A percentile compares a stretch with the other conserved stretches of the same genome.
phyloP scores from a whole-genome alignment of 1,140 invertebrate species.

The Diorhabda sublineata region DNA sequence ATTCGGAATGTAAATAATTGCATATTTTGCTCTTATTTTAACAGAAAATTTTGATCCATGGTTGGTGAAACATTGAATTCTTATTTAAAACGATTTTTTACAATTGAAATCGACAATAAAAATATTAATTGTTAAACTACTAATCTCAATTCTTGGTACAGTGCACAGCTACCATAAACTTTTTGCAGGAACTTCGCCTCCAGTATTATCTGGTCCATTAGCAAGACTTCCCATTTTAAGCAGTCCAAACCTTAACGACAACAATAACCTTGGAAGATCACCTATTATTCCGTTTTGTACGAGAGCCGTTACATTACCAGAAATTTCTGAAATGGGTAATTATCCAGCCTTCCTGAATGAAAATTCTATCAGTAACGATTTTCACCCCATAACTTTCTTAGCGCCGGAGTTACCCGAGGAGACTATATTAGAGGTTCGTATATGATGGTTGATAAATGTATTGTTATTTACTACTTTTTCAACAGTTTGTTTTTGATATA shows the following conservation, averaged over 20 bases:
- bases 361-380: constrained; percentile 46
- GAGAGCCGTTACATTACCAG: constrained; percentile 71
- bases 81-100: too few relatives aligned
- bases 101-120: too few relatives aligned
- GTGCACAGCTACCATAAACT: too few relatives aligned
- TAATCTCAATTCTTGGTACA: too few relatives aligned
- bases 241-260: constrained; percentile 52
- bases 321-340: constrained; percentile 64
- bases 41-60: too few relatives aligned
- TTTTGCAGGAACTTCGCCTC: constrained; percentile 62
- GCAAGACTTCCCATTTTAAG: constrained; percentile 57
- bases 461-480: not conserved
- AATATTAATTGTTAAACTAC: too few relatives aligned
- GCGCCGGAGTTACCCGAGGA: constrained; percentile 91
- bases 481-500: not conserved
- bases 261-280: constrained; percentile 52
- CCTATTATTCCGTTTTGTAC: constrained; percentile 64
- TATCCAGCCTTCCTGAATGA: constrained; percentile 56
- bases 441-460: constrained; percentile 31
- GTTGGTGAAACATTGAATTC: too few relatives aligned
- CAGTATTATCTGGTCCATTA: constrained; percentile 59
- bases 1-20: too few relatives aligned
- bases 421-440: constrained; percentile 77
- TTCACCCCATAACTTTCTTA: constrained; percentile 73
- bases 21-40: too few relatives aligned